Percentiles rank a stretch among this genome's conserved stretches.
These are phyloP conservation scores for Scytalopus superciliaris DNA, from an alignment of 2,113 vertebrate species.

Conservation along the genomic window DNA sequence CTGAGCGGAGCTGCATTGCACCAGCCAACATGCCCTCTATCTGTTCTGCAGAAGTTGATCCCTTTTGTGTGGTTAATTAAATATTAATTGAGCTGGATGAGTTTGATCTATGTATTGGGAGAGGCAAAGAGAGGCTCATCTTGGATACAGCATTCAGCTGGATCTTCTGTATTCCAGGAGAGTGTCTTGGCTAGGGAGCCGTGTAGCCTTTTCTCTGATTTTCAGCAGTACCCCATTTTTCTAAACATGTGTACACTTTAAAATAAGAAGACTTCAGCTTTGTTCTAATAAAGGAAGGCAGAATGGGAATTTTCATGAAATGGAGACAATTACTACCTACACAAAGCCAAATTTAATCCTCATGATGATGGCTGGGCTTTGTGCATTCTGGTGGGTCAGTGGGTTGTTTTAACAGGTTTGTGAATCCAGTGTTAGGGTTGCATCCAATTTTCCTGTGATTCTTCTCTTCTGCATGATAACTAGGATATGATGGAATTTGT, in stretches of 20 bases:
- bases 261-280: background rate
- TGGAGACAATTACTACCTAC: rapidly evolving
- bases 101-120: conserved; percentile 11
- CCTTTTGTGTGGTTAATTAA: conserved; percentile 57
- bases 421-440: background rate
- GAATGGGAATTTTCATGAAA: rapidly evolving
- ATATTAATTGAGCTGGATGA: conserved; percentile 46
- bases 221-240: background rate
- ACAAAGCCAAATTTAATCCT: background rate
- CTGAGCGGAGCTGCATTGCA: conserved; percentile 43
- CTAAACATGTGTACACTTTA: rapidly evolving
- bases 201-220: background rate
- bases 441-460: background rate
- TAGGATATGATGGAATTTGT: background rate
- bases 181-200: background rate
- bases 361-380: background rate
- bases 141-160: rapidly evolving
- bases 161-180: background rate
- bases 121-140: background rate
- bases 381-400: background rate
- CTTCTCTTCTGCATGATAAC: rapidly evolving
- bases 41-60: conserved; percentile 51
- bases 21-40: conserved; percentile 53
- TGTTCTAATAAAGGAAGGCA: background rate
- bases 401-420: background rate